phyloP scores from a whole-genome alignment of 1,140 invertebrate genomes.

The Helicorthomorpha holstii region DNA sequence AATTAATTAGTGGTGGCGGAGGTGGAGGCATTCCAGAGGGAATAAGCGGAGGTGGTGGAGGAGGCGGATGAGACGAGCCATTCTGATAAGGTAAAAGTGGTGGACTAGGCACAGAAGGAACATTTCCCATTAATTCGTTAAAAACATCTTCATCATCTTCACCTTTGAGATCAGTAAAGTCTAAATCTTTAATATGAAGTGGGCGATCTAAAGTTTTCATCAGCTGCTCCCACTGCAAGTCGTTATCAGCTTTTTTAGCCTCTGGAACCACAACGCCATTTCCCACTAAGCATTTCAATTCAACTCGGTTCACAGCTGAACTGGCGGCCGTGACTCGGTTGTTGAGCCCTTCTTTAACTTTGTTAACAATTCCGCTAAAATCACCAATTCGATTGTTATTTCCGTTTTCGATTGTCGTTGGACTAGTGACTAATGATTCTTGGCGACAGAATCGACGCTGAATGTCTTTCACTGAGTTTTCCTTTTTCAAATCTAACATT shows the following conservation, averaged over 20 bases:
- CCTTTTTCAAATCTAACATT: constrained; percentile 12
- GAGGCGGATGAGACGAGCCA: constrained; percentile 15
- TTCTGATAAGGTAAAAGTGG: constrained; percentile 9
- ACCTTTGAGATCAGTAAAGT: constrained; percentile 77
- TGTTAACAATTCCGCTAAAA: constrained; percentile 73
- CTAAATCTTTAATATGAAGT: constrained; percentile 80
- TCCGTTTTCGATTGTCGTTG: no score
- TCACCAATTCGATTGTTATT: constrained; percentile 47
- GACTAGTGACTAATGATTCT: constrained; percentile 34
- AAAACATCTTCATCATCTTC: constrained; percentile 33
- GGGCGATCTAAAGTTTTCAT: constrained; percentile 61
- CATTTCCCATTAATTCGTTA: constrained; percentile 11
- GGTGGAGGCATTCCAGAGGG: constrained; percentile 25
- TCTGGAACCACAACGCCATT: constrained; percentile 33
- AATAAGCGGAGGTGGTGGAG: constrained; percentile 29
- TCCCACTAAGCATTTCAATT: background rate
- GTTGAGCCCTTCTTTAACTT: constrained; percentile 73
- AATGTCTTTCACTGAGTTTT: constrained; percentile 13
- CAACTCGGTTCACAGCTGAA: constrained; percentile 19
- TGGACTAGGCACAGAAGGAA: constrained; percentile 18
- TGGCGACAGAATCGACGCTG: constrained; percentile 22
- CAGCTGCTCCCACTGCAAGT: constrained; percentile 86
- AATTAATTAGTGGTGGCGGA: constrained; percentile 24
- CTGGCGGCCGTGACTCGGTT: no score
- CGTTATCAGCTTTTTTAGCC: constrained; percentile 75